Evolutionary conservation across 2,797 vertebrate genomes (phyloP).

Genomic region (Chelon labrosus): DNA sequence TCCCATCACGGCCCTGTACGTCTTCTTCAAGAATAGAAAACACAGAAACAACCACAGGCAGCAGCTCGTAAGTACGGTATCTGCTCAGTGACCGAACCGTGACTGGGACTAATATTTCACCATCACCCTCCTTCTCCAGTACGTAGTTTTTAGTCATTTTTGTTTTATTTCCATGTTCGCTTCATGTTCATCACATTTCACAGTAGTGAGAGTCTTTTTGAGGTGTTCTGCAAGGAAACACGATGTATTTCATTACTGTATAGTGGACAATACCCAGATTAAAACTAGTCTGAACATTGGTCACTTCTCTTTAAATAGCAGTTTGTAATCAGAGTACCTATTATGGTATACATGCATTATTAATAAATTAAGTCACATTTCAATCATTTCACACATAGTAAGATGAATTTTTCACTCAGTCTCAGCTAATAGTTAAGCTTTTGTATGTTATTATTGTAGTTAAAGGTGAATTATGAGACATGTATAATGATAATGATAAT

Average conservation of each 20-base stretch:
- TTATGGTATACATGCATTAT: background rate
- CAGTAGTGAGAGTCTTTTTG: background rate
- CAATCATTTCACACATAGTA: background rate
- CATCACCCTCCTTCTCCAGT: background rate
- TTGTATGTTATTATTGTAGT: slow-evolving; percentile 6
- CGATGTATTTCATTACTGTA: too few species aligned
- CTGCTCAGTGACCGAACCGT: slow-evolving; percentile 14
- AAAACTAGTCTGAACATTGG: background rate
- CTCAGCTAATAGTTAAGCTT: background rate
- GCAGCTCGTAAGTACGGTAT: slow-evolving; percentile 37
- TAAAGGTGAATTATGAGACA: background rate
- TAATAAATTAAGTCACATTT: slow-evolving; percentile 1
- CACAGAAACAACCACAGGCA: background rate
- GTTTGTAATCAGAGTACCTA: background rate
- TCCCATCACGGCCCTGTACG: slow-evolving; percentile 86
- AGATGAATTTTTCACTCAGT: background rate
- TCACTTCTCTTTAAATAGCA: too few species aligned
- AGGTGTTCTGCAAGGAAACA: background rate
- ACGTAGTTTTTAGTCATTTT: background rate
- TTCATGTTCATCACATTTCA: background rate
- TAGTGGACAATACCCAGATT: background rate
- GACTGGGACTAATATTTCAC: background rate
- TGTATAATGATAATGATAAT: background rate
- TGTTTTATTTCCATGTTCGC: too few species aligned
- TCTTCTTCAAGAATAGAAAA: slow-evolving; percentile 74